These are phyloP conservation scores for Mythimna vitellina DNA, from an alignment of 2,888 invertebrate genomes.

Conservation along the genomic window DNA sequence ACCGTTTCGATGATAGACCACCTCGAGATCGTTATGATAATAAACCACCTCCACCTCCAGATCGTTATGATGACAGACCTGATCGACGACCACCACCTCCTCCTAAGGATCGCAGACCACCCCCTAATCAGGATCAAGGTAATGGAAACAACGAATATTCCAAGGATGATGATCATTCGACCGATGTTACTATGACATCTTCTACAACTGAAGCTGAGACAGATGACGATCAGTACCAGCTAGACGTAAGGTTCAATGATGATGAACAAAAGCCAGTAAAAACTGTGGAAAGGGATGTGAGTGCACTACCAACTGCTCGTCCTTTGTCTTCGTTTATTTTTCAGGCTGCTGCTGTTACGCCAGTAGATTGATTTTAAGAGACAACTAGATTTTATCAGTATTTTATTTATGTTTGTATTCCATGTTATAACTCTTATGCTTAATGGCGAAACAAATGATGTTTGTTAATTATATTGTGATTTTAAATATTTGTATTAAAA, in stretches of 20 bases:
- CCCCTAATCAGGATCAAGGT: background rate
- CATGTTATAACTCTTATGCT: background rate
- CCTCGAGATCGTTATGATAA: constrained; percentile 9
- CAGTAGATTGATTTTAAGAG: constrained; percentile 55
- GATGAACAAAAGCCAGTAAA: constrained; percentile 19
- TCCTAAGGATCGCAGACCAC: constrained; percentile 17
- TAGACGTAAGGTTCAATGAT: constrained; percentile 58
- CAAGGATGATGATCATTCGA: constrained; percentile 19
- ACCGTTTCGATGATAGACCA: constrained; percentile 18
- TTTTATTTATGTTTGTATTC: background rate
- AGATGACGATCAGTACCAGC: constrained; percentile 26
- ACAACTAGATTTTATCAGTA: background rate
- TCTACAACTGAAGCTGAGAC: constrained; percentile 29
- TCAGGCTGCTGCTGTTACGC: constrained; percentile 71
- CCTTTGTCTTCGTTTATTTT: constrained; percentile 55
- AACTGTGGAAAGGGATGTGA: constrained; percentile 14
- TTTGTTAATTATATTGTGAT: background rate
- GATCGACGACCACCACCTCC: constrained; percentile 19
- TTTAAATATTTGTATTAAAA: constrained; percentile 16
- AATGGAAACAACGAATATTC: constrained; percentile 18
- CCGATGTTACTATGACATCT: background rate
- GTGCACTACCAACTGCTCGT: background rate
- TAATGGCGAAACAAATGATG: constrained; percentile 13
- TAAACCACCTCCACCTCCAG: constrained; percentile 30
- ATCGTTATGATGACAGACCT: constrained; percentile 16